A percentile compares a stretch with the other conserved stretches of the same genome.
Conservation (phyloP, 1,140 invertebrate species). For the Polypedilum vanderplanki region DNA sequence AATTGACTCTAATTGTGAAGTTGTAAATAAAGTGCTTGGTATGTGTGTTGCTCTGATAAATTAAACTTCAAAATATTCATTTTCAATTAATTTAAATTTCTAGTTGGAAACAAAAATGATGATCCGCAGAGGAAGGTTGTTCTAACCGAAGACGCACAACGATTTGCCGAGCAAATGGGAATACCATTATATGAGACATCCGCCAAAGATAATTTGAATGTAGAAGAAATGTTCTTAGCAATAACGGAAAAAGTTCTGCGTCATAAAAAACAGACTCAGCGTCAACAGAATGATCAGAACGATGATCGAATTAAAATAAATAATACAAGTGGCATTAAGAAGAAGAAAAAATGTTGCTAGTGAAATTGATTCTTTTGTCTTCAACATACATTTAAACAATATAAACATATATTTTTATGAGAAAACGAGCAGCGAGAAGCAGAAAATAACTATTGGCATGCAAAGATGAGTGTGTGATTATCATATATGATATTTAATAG, state of each 20-base stretch:
- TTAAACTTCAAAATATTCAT: not conserved
- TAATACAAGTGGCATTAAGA: conserved; percentile 42
- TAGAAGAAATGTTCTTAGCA: conserved; percentile 85
- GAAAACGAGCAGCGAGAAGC: not conserved
- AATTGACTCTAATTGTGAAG: conserved; percentile 99
- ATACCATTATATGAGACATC: conserved; percentile 97
- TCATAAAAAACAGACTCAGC: conserved; percentile 36
- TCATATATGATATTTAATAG: no score
- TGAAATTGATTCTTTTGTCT: not conserved
- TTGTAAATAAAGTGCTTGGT: conserved; percentile 98
- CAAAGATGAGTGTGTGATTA: no score
- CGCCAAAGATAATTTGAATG: conserved; percentile 98
- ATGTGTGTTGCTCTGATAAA: conserved; percentile 36
- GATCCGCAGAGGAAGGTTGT: conserved; percentile 95
- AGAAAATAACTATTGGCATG: no score
- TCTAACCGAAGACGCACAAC: conserved; percentile 90
- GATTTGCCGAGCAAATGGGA: conserved; percentile 94
- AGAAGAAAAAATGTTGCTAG: conserved; percentile 25
- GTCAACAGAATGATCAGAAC: conserved; percentile 38
- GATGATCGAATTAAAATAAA: conserved; percentile 49
- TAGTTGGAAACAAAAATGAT: conserved; percentile 99
- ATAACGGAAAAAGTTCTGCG: conserved; percentile 55
- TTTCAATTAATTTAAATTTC: conserved; percentile 39
- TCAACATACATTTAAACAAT: not conserved
- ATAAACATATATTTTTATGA: not conserved